phyloP scores from a whole-genome alignment of 2,113 vertebrate genomes.

The Hyaena hyaena region DNA sequence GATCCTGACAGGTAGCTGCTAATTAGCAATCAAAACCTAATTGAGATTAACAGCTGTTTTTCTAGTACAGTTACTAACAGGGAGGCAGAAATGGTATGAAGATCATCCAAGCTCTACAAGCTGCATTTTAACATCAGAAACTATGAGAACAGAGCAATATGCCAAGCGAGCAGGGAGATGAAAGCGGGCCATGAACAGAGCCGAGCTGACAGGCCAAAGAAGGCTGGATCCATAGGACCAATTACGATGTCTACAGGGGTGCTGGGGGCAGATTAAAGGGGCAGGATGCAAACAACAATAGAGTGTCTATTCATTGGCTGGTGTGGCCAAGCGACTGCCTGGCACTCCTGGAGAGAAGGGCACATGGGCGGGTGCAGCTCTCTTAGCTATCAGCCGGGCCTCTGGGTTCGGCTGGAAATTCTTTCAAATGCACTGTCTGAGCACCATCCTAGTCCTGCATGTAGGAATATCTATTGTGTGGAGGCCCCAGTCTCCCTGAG shows the following conservation, averaged over 20 bases:
- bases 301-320: not conserved
- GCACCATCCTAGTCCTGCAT: not conserved
- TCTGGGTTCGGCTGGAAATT: slow-evolving; percentile 41
- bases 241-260: slow-evolving; percentile 8
- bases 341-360: not conserved
- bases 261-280: slow-evolving; percentile 67
- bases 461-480: slow-evolving; percentile 50
- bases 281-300: slow-evolving; percentile 52
- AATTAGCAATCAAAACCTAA: slow-evolving; percentile 86
- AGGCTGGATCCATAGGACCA: slow-evolving; percentile 68
- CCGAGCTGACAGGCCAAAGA: slow-evolving; percentile 52
- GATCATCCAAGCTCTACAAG: slow-evolving; percentile 70
- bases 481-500: not conserved
- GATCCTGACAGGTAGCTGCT: slow-evolving; percentile 83
- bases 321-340: not conserved
- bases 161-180: slow-evolving; percentile 58
- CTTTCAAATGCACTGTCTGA: slow-evolving; percentile 61
- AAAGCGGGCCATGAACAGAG: slow-evolving; percentile 66
- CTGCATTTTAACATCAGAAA: slow-evolving; percentile 66
- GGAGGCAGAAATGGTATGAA: slow-evolving; percentile 67
- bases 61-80: slow-evolving; percentile 72
- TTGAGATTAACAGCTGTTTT: slow-evolving; percentile 85
- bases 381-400: not conserved
- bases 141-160: slow-evolving; percentile 7
- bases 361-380: not conserved